Base-by-base conservation (phyloP, 2,113 vertebrate genomes). In the Uria lomvia region DNA sequence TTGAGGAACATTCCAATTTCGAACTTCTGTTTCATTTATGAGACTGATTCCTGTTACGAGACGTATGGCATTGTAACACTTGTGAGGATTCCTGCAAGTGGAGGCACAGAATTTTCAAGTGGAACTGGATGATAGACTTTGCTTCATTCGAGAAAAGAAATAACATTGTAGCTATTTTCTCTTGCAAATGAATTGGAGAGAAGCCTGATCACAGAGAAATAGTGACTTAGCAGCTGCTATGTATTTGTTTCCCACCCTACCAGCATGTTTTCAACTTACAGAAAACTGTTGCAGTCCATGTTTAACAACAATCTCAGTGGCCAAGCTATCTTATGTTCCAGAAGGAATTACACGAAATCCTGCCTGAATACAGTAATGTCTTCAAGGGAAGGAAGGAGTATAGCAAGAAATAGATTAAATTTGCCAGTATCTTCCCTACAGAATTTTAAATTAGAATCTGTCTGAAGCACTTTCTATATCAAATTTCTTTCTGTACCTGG, bases 391-490 rank as follows among this genome's bases (percentile, higher is more conserved):
- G 34, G 24, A 90, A 63, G 52, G n/a, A 67, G 88, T 88, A 94
- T 29, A 70, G 77, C 43, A 67, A 68, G 20, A 82, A 90, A 74
- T 40, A 58, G 6, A 91, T 86, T 95, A 49, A 53, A 73, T 93
- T 87, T 94, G 36, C 12, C 83, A 78, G 67, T 82, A 83, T 49
- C 82, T 92, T 92, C 88, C 84, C 26, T 47, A 84, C 70, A 85
- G 27, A 91, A 49, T 88, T 95, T 95, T 81, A 95, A 79, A 88
- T 91, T 80, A 84, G 74, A 77, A 92, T 78, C 45, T 90, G 36
- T 86, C 40, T 96, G 75, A 89, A 58, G 34, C 15, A 73, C 9
- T 68, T 76, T 34, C 78, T 78, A 24, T 55, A 92, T 82, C 18
- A 71, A 36, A 82, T 95, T 89, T 86, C 9, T 78, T 81, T 85